These are phyloP conservation scores for Diuraphis noxia DNA, from an alignment of 1,140 invertebrate genomes.

Conservation along the genomic window DNA sequence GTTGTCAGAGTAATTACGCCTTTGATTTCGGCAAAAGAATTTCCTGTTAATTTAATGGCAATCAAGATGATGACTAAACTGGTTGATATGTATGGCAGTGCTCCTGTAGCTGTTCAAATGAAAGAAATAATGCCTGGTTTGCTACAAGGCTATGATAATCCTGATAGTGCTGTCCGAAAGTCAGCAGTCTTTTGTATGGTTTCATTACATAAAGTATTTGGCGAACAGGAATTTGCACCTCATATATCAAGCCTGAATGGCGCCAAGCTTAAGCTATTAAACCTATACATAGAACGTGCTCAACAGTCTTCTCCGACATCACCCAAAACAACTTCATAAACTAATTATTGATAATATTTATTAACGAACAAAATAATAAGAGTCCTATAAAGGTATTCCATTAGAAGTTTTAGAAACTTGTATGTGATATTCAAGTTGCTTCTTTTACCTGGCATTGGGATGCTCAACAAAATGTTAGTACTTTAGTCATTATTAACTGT, in stretches of 20 bases:
- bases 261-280: slow-evolving; percentile 79
- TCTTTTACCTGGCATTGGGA: slow-evolving; percentile 19
- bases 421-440: slow-evolving; percentile 33
- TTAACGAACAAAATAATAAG: slow-evolving; percentile 37
- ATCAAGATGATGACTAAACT: slow-evolving; percentile 86
- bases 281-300: slow-evolving; percentile 73
- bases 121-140: slow-evolving; percentile 84
- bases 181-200: slow-evolving; percentile 95
- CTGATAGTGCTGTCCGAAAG: slow-evolving; percentile 87
- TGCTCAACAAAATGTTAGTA: slow-evolving; percentile 23
- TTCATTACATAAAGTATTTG: slow-evolving; percentile 82
- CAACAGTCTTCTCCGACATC: slow-evolving; percentile 60
- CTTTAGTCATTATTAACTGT: slow-evolving; percentile 30
- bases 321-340: slow-evolving; percentile 55
- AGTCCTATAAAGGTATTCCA: slow-evolving; percentile 28
- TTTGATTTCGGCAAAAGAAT: slow-evolving; percentile 82
- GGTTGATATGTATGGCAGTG: slow-evolving; percentile 70
- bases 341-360: neutral
- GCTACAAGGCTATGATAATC: slow-evolving; percentile 83
- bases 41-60: slow-evolving; percentile 84
- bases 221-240: slow-evolving; percentile 74
- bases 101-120: slow-evolving; percentile 75
- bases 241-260: slow-evolving; percentile 77
- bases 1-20: slow-evolving; percentile 68
- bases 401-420: slow-evolving; percentile 25